Conservation (phyloP, 2,797 vertebrate genomes). For the Ciconia nigra region DNA sequence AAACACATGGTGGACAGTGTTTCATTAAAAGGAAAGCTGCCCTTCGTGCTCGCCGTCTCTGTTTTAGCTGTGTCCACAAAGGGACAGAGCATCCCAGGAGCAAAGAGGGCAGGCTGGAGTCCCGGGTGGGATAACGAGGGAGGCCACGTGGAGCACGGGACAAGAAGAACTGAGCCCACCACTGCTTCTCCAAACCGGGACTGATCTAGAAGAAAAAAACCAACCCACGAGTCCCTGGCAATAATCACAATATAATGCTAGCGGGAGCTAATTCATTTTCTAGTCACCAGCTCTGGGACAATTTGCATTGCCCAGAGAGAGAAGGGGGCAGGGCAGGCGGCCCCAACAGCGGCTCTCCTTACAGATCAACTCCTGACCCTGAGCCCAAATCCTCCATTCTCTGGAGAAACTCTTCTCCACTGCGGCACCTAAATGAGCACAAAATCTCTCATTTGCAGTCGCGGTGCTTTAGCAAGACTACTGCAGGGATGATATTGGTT, state of each 20-base stretch:
- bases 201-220: background rate
- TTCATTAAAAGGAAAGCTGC: background rate
- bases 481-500: background rate
- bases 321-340: background rate
- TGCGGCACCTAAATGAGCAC: background rate
- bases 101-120: background rate
- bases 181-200: background rate
- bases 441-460: background rate
- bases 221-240: background rate
- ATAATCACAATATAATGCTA: accelerated
- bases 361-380: background rate
- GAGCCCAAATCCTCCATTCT: background rate
- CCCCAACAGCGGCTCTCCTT: background rate
- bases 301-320: background rate
- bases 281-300: background rate
- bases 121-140: accelerated
- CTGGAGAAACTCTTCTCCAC: background rate
- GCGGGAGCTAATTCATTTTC: background rate
- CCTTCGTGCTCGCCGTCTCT: accelerated
- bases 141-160: background rate
- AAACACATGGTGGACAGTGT: accelerated
- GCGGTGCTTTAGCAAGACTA: background rate
- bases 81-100: background rate
- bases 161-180: background rate
- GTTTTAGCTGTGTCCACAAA: background rate